These are phyloP conservation scores for Channa argus DNA, from an alignment of 2,113 vertebrate genomes.

Conservation along the genomic window DNA sequence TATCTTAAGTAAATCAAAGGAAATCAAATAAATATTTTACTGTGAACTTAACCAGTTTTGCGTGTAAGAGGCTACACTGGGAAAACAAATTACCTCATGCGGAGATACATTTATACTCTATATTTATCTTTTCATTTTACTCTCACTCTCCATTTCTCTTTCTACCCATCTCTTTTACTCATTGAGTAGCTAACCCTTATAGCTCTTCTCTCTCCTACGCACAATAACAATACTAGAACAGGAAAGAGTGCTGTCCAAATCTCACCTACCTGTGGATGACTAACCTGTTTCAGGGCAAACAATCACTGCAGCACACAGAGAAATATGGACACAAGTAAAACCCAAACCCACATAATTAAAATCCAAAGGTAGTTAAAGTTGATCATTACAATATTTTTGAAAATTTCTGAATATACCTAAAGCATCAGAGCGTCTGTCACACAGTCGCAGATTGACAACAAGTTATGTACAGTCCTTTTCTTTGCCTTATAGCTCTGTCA, in stretches of 20 bases:
- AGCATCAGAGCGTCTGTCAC: neutral
- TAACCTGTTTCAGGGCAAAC: conserved; percentile 29
- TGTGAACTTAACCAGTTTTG: conserved; percentile 11
- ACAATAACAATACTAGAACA: conserved; percentile 66
- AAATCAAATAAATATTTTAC: neutral
- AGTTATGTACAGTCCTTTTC: neutral
- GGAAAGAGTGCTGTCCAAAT: conserved; percentile 54
- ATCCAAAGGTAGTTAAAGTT: neutral
- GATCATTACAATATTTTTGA: neutral
- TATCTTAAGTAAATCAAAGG: neutral
- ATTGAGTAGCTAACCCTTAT: conserved; percentile 62
- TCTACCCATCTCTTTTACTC: conserved; percentile 42
- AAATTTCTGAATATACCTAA: neutral
- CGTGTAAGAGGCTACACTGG: conserved; percentile 14
- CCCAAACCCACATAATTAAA: neutral
- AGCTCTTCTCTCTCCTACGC: conserved; percentile 61
- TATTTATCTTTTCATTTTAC: conserved; percentile 48
- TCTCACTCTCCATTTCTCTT: conserved; percentile 29
- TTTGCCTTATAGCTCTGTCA: neutral
- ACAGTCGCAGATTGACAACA: neutral
- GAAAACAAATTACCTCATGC: conserved; percentile 44
- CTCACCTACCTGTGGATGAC: conserved; percentile 59
- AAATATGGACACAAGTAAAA: neutral
- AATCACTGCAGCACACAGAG: conserved; percentile 9
- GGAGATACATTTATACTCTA: conserved; percentile 30